Conservation (phyloP, 2,113 vertebrate genomes). For the Motacilla alba region DNA sequence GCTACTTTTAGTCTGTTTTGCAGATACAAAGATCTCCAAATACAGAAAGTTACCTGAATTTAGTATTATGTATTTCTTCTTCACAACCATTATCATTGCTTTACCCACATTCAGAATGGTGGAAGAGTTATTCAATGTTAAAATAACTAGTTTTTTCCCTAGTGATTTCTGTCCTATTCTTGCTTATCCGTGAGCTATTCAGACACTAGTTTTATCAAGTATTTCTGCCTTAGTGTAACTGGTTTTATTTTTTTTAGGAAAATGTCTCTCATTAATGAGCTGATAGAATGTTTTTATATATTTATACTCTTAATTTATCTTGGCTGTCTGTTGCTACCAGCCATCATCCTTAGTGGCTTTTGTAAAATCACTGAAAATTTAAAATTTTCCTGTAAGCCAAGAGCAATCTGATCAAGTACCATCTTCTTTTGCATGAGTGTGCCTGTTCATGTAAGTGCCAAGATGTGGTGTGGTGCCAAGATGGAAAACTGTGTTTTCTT, state of each 20-base stretch:
- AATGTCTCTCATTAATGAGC: neutral
- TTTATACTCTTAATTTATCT: neutral
- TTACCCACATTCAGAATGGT: neutral
- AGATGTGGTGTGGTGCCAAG: neutral
- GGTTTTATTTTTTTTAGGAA: neutral
- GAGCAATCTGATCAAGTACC: neutral
- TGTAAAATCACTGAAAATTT: neutral
- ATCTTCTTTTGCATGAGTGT: neutral
- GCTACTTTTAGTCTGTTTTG: neutral
- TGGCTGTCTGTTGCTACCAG: neutral
- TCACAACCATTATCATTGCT: neutral
- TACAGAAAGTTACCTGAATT: neutral
- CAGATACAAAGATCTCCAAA: neutral
- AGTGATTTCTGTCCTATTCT: neutral
- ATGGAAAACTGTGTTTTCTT: neutral
- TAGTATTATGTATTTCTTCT: fast-evolving
- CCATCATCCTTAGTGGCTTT: neutral
- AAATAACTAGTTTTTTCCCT: neutral
- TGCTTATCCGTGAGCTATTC: neutral
- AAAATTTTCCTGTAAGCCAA: neutral
- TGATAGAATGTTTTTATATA: neutral
- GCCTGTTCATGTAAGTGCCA: neutral
- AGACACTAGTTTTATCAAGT: neutral
- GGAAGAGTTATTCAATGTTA: neutral
- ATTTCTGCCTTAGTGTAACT: neutral